These are phyloP conservation scores for Mus musculus DNA, from an alignment of 2,113 vertebrate genomes.

Conservation along the genomic window GRCm39 chr5:127513001-127513500, in stretches of 20 bases:
- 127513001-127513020: background rate
- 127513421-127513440: background rate
- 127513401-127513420: background rate
- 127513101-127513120: background rate
- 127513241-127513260: no score
- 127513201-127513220: rapidly evolving
- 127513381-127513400: background rate
- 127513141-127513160: no score
- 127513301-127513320: rapidly evolving
- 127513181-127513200: no score
- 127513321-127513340: background rate
- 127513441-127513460: no score
- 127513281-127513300: background rate
- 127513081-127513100: background rate
- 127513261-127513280: background rate
- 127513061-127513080: background rate
- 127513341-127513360: background rate
- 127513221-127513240: rapidly evolving
- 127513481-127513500: rapidly evolving
- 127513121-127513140: background rate
- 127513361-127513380: background rate
- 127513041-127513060: rapidly evolving
- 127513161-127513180: background rate
- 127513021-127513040: background rate
- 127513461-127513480: rapidly evolving